Evolutionary conservation across 1,140 invertebrate species (phyloP).

Genomic region (Eciton burchellii): DNA sequence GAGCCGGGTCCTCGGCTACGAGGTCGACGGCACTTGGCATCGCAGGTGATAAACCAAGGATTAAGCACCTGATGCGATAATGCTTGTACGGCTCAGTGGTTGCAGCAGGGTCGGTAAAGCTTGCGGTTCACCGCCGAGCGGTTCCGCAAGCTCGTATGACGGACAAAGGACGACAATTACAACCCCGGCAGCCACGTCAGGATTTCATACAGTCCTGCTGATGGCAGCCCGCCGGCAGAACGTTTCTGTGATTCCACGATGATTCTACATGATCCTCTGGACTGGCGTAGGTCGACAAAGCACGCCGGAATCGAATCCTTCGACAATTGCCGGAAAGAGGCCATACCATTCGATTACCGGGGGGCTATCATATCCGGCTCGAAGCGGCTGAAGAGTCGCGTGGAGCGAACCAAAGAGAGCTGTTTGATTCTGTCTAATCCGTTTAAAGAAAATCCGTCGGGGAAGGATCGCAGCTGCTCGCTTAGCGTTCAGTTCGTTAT

Average conservation of each 20-base stretch:
- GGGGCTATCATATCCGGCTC: neutral
- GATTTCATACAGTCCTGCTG: constrained; percentile 71
- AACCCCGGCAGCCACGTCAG: constrained; percentile 76
- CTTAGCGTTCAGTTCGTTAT: neutral
- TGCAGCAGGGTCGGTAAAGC: constrained; percentile 66
- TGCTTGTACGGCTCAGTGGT: constrained; percentile 66
- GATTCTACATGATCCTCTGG: constrained; percentile 29
- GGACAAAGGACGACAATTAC: constrained; percentile 81
- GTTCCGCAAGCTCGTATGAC: constrained; percentile 74
- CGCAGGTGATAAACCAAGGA: constrained; percentile 76
- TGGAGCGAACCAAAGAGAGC: too few species aligned
- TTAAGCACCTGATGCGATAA: constrained; percentile 78
- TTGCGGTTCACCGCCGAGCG: constrained; percentile 73
- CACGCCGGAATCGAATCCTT: constrained; percentile 23
- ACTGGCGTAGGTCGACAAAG: neutral
- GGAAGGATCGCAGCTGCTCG: neutral
- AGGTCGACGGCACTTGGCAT: constrained; percentile 39
- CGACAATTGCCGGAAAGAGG: neutral
- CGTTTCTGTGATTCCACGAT: constrained; percentile 54
- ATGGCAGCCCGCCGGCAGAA: constrained; percentile 63
- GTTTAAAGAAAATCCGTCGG: neutral
- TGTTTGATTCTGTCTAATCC: neutral
- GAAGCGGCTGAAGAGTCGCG: neutral
- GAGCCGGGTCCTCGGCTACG: neutral
- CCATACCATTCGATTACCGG: neutral